Percentiles rank a stretch among this genome's conserved stretches.
phyloP scores from a whole-genome alignment of 1,140 invertebrate genomes.

The Drosophila subpulchrella region DNA sequence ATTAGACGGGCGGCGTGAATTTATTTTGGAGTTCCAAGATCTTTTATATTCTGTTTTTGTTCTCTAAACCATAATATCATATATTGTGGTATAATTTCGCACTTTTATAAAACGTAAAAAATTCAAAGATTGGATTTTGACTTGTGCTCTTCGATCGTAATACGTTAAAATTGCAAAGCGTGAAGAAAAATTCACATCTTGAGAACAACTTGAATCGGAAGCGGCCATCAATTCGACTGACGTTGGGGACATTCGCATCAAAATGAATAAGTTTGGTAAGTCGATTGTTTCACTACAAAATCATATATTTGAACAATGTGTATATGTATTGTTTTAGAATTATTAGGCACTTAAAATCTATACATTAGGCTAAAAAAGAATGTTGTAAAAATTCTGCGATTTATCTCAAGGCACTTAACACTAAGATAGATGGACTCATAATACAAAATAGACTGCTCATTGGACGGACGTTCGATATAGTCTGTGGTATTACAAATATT shows the following conservation, averaged over 20 bases:
- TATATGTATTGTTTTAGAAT: slow-evolving; percentile 33
- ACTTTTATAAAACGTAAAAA: slow-evolving; percentile 34
- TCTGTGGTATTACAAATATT: slow-evolving; percentile 48
- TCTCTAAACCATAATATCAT: slow-evolving; percentile 35
- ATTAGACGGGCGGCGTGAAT: slow-evolving; percentile 58
- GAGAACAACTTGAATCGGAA: not conserved
- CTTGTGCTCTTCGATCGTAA: slow-evolving; percentile 30
- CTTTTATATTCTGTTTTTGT: slow-evolving; percentile 63
- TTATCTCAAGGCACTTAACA: slow-evolving; percentile 60
- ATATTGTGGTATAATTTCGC: slow-evolving; percentile 45
- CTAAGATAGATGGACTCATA: slow-evolving; percentile 43
- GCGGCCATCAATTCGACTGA: slow-evolving; percentile 7
- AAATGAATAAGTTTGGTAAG: slow-evolving; percentile 77
- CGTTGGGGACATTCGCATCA: slow-evolving; percentile 16
- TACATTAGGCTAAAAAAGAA: slow-evolving; percentile 40
- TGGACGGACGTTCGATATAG: slow-evolving; percentile 69
- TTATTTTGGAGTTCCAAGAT: slow-evolving; percentile 61
- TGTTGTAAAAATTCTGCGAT: slow-evolving; percentile 14
- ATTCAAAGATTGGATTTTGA: slow-evolving; percentile 41
- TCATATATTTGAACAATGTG: slow-evolving; percentile 39
- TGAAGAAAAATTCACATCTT: slow-evolving; percentile 22
- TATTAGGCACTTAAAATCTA: slow-evolving; percentile 49
- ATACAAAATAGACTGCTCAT: slow-evolving; percentile 43
- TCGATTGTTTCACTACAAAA: slow-evolving; percentile 10
- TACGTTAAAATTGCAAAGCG: slow-evolving; percentile 38